phyloP scores from a whole-genome alignment of 2,113 vertebrate genomes.

The Catharus fuscescens region DNA sequence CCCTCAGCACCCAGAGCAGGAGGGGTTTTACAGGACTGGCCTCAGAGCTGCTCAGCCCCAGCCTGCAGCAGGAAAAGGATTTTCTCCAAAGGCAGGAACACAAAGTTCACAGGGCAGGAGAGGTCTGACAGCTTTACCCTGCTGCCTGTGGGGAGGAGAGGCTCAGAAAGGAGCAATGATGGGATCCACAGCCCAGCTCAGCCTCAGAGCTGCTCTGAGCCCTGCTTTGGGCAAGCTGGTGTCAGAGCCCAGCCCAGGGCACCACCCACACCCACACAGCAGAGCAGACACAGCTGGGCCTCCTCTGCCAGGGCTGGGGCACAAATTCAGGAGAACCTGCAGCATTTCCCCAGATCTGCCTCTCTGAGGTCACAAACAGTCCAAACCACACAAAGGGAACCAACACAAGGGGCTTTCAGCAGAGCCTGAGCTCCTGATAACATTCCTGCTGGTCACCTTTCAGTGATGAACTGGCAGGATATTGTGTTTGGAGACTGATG shows the following conservation, averaged over 20 bases:
- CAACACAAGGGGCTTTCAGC: not conserved
- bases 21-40: not conserved
- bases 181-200: not conserved
- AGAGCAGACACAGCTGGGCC: rapidly evolving
- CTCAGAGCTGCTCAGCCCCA: not conserved
- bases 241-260: not conserved
- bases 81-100: not conserved
- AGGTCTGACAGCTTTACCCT: not conserved
- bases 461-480: not conserved
- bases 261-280: not conserved
- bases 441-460: not conserved
- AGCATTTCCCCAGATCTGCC: not conserved
- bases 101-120: not conserved
- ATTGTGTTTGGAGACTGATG: not conserved
- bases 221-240: rapidly evolving
- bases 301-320: not conserved
- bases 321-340: not conserved
- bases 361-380: rapidly evolving
- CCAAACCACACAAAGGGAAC: not conserved
- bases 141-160: not conserved
- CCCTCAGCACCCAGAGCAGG: not conserved
- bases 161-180: rapidly evolving
- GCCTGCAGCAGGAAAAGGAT: not conserved
- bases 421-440: not conserved
- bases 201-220: not conserved